Evolutionary conservation across 37 sponge, comb jelly and placozoan species (phyloP).

Genomic region (Eunapius fragilis): DNA sequence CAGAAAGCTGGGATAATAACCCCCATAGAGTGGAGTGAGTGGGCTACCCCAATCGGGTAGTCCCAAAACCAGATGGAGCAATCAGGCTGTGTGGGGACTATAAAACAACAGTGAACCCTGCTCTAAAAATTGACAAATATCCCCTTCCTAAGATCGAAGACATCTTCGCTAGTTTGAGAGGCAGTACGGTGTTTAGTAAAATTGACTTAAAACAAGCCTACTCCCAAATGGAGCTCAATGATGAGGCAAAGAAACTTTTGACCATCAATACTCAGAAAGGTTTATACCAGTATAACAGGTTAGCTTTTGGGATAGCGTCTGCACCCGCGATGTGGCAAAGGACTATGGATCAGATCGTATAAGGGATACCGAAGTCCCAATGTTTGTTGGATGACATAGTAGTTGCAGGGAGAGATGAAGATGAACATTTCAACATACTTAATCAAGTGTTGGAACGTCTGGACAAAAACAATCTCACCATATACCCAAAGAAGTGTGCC

Average conservation of each 20-base stretch:
- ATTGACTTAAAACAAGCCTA: conserved; percentile 27
- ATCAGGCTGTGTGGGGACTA: conserved; percentile 48
- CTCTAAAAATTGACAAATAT: conserved; percentile 22
- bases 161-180: conserved; percentile 22
- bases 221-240: neutral
- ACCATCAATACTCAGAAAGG: conserved; percentile 12
- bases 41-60: conserved; percentile 41
- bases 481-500: conserved; percentile 17
- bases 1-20: conserved; percentile 5
- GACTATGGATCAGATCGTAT: neutral
- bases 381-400: conserved; percentile 37
- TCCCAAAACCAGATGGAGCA: conserved; percentile 17
- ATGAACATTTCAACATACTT: conserved; percentile 14
- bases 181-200: conserved; percentile 28
- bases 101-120: conserved; percentile 28
- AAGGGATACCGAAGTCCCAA: neutral
- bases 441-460: neutral
- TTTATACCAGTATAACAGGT: conserved; percentile 14
- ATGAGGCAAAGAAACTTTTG: neutral
- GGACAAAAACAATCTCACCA: conserved; percentile 11
- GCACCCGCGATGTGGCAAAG: conserved; percentile 25
- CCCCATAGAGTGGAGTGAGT: conserved; percentile 18
- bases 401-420: conserved; percentile 18
- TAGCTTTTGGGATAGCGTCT: conserved; percentile 25
- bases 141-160: conserved; percentile 35